phyloP scores from a whole-genome alignment of 2,113 vertebrate genomes.

The Edolisoma coerulescens region DNA sequence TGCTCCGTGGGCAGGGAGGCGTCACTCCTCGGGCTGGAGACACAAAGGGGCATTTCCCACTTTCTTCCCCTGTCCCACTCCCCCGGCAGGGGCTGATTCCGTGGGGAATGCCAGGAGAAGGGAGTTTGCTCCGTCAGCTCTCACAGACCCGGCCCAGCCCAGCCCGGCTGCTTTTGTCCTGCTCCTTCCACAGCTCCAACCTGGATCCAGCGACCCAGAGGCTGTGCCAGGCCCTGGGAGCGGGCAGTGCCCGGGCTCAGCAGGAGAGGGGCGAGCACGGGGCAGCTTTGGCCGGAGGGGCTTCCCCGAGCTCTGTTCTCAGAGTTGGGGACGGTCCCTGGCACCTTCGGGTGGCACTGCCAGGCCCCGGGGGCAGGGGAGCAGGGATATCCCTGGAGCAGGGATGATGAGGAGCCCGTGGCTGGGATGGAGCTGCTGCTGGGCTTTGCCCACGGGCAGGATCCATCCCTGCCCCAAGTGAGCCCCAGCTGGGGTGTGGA shows the following conservation, averaged over 20 bases:
- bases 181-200: not conserved
- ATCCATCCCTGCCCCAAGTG: not conserved
- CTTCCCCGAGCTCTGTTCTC: not conserved
- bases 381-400: too few relatives aligned
- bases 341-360: not conserved
- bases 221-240: not conserved
- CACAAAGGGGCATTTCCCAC: not conserved
- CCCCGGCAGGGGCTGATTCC: not conserved
- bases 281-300: not conserved
- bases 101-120: slow-evolving; percentile 14
- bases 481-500: not conserved
- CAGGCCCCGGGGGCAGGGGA: not conserved
- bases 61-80: not conserved
- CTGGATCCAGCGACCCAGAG: not conserved
- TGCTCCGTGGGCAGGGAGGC: not conserved
- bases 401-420: too few relatives aligned
- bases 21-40: not conserved
- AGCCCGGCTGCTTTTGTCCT: not conserved
- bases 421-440: not conserved
- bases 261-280: not conserved
- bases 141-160: not conserved
- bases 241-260: not conserved
- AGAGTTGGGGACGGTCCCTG: not conserved
- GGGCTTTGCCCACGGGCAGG: not conserved
- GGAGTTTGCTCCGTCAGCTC: not conserved